Evolutionary conservation across 2,888 invertebrate species (phyloP).

Genomic region (Drosophila fungiperda): DNA sequence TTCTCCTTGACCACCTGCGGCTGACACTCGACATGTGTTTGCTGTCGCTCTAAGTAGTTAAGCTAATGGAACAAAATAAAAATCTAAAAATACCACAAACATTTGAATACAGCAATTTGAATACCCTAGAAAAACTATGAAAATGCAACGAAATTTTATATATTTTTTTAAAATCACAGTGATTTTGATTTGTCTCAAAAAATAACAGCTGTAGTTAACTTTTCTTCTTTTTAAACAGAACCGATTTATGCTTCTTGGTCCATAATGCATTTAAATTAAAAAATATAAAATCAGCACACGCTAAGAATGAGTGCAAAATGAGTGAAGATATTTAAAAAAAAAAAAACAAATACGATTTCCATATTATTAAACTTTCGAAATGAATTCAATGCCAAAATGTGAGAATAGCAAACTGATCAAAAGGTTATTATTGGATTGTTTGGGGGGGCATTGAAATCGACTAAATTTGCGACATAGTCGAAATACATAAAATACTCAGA

Average conservation of each 20-base stretch:
- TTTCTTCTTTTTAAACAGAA: neutral
- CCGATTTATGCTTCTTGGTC: neutral
- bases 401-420: constrained; percentile 17
- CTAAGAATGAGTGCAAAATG: neutral
- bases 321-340: too few relatives aligned
- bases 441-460: constrained; percentile 22
- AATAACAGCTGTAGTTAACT: neutral
- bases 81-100: neutral
- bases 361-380: constrained; percentile 29
- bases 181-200: neutral
- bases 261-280: neutral
- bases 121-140: neutral
- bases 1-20: constrained; percentile 2
- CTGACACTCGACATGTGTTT: constrained; percentile 58
- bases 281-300: neutral
- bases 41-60: constrained; percentile 46
- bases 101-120: neutral
- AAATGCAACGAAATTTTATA: neutral
- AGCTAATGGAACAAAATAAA: constrained; percentile 11
- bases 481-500: constrained; percentile 8
- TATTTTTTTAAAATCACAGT: neutral
- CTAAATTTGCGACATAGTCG: constrained; percentile 40
- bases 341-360: neutral
- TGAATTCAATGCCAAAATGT: constrained; percentile 24
- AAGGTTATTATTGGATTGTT: constrained; percentile 27